Conservation (phyloP, 1,140 invertebrate genomes). For the Panagrolaimus sp. region DNA sequence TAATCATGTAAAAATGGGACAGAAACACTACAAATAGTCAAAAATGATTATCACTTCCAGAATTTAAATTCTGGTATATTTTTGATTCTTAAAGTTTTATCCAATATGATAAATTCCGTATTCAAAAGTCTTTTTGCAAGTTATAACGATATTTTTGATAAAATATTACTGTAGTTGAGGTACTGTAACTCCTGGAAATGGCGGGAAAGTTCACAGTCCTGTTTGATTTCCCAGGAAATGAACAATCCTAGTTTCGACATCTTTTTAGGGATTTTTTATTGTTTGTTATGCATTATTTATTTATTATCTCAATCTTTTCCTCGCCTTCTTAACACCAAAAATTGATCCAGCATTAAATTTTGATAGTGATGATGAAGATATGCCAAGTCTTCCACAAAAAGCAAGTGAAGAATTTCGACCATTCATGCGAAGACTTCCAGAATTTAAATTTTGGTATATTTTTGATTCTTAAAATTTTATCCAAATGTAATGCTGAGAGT, state of each 20-base stretch:
- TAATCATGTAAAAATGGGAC: too few species aligned
- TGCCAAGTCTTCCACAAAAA: conserved; percentile 73
- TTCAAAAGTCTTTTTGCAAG: conserved; percentile 18
- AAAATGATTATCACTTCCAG: too few species aligned
- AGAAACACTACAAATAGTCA: too few species aligned
- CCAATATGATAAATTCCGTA: too few species aligned
- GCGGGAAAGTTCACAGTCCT: too few species aligned
- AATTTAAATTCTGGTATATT: conserved; percentile 94
- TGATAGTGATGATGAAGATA: conserved; percentile 52
- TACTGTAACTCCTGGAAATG: too few species aligned
- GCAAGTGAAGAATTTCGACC: conserved; percentile 95
- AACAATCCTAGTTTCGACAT: not conserved
- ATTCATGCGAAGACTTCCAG: conserved; percentile 91
- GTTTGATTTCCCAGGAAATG: too few species aligned
- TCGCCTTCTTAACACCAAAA: conserved; percentile 97
- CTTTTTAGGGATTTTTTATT: conserved; percentile 86
- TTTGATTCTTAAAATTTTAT: too few species aligned
- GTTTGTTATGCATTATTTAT: conserved; percentile 96
- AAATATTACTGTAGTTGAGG: too few species aligned
- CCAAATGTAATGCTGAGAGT: too few species aligned
- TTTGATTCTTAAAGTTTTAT: too few species aligned
- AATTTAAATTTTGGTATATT: conserved; percentile 94
- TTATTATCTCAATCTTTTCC: conserved; percentile 97
- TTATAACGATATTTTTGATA: too few species aligned
- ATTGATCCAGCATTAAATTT: conserved; percentile 73